phyloP scores from a whole-genome alignment of 2,797 vertebrate genomes.

The Rhinichthys osculus region DNA sequence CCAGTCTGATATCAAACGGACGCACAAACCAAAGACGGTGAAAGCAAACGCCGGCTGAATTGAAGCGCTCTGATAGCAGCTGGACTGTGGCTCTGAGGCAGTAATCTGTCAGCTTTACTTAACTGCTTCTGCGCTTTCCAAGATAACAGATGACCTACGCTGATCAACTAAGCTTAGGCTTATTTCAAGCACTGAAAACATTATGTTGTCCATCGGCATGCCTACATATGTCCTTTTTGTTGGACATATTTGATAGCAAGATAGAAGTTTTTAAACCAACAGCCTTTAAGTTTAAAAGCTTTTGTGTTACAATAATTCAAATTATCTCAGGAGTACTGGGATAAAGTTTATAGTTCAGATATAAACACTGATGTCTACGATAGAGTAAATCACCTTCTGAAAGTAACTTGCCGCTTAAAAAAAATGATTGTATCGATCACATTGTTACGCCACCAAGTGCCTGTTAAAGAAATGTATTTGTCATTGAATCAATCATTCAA shows the following conservation, averaged over 20 bases:
- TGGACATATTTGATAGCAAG: neutral
- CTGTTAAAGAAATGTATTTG: neutral
- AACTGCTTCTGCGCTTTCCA: constrained; percentile 44
- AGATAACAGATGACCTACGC: constrained; percentile 50
- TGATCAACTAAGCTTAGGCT: constrained; percentile 57
- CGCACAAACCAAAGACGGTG: neutral
- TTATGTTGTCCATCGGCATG: constrained; percentile 44
- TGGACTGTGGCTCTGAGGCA: constrained; percentile 47
- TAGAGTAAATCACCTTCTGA: neutral
- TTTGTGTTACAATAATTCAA: neutral
- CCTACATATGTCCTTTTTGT: constrained; percentile 18
- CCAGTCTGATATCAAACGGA: neutral
- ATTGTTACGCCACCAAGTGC: neutral
- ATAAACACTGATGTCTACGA: neutral
- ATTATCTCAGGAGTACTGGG: too few relatives aligned
- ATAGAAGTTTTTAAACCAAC: constrained; percentile 11
- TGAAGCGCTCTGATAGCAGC: constrained; percentile 33
- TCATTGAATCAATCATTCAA: neutral
- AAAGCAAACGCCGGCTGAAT: neutral
- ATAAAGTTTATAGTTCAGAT: neutral
- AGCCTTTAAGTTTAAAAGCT: constrained; percentile 17
- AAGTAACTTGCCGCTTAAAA: neutral
- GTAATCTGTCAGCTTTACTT: constrained; percentile 56
- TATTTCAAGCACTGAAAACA: constrained; percentile 48
- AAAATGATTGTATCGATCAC: neutral